A percentile compares a stretch with the other conserved stretches of the same genome.
These are phyloP conservation scores for Polydrusus pterygomalis DNA, from an alignment of 2,888 invertebrate genomes.

Conservation along the genomic window DNA sequence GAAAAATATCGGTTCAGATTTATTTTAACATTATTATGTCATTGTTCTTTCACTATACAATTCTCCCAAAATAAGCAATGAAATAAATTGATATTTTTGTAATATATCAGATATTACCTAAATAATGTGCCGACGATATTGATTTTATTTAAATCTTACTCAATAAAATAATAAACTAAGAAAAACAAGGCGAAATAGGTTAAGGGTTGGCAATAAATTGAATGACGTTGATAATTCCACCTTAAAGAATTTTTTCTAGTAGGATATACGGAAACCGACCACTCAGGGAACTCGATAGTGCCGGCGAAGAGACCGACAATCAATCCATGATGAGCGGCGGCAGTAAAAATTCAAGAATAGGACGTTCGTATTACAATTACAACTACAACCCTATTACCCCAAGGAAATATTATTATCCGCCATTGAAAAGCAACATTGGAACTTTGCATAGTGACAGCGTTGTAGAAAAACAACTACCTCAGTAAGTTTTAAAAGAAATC, in stretches of 20 bases:
- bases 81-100: too few species aligned
- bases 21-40: too few species aligned
- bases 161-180: too few species aligned
- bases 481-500: slow-evolving; percentile 46
- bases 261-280: slow-evolving; percentile 69
- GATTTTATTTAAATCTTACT: too few species aligned
- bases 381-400: slow-evolving; percentile 59
- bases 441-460: slow-evolving; percentile 34
- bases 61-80: too few species aligned
- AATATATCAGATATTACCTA: too few species aligned
- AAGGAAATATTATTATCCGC: slow-evolving; percentile 61
- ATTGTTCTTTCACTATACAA: too few species aligned
- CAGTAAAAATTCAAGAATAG: slow-evolving; percentile 63
- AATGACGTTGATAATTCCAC: too few species aligned
- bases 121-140: too few species aligned
- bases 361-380: slow-evolving; percentile 61
- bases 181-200: too few species aligned
- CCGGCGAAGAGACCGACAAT: slow-evolving; percentile 77
- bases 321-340: slow-evolving; percentile 72
- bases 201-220: too few species aligned
- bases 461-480: slow-evolving; percentile 41
- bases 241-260: slow-evolving; percentile 21
- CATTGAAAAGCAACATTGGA: slow-evolving; percentile 54
- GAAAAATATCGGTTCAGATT: too few species aligned
- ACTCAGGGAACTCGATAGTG: slow-evolving; percentile 72